Percentiles rank a stretch among this genome's conserved stretches.
Evolutionary conservation across 2,113 vertebrate species (phyloP).

Genomic region (Stigmatopora argus): DNA sequence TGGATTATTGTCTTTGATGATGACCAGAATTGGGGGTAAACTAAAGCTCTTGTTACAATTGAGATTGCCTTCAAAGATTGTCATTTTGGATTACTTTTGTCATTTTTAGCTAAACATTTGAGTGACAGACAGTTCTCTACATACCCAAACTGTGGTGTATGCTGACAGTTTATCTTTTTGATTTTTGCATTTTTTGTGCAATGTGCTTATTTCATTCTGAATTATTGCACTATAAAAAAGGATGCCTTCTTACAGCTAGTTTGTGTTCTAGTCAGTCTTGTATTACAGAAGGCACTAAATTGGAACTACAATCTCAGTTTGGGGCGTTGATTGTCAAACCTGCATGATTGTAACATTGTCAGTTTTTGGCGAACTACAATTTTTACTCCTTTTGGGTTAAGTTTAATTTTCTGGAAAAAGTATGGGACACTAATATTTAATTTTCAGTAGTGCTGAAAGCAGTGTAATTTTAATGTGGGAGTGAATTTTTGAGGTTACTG

Average conservation of each 20-base stretch:
- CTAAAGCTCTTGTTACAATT: constrained; percentile 34
- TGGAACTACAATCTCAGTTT: neutral
- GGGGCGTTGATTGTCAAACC: neutral
- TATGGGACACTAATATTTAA: neutral
- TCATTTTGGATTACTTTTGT: constrained; percentile 1
- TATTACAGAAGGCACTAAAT: neutral
- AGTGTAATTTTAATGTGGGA: neutral
- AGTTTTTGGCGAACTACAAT: neutral
- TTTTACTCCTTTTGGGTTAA: neutral
- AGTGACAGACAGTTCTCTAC: neutral
- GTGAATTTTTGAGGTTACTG: neutral
- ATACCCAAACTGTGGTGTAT: neutral
- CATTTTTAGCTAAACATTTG: neutral
- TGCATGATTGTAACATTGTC: neutral
- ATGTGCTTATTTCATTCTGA: neutral
- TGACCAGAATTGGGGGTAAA: constrained; percentile 40
- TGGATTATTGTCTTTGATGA: constrained; percentile 63
- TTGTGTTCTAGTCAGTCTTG: neutral
- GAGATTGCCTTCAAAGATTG: constrained; percentile 38
- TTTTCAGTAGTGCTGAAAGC: neutral
- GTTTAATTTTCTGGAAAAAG: neutral
- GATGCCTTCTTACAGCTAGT: neutral
- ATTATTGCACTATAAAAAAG: neutral
- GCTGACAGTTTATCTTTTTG: neutral
- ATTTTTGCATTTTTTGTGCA: neutral